Evolutionary conservation across 2,113 vertebrate genomes (phyloP).

Genomic region (Tachysurus vachellii): DNA sequence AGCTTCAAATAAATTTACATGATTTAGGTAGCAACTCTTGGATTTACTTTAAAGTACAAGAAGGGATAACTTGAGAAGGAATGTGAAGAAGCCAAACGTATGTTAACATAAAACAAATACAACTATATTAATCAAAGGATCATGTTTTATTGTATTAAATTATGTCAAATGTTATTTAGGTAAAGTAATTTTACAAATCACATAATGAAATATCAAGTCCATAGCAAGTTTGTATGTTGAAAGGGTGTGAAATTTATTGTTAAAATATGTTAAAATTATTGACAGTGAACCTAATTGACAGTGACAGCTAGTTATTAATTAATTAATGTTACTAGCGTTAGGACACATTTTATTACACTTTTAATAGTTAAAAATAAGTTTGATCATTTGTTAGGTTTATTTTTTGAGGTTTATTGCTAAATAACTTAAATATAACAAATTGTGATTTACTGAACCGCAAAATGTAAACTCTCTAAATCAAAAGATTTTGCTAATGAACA

Average conservation of each 20-base stretch:
- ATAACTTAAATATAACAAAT: not conserved
- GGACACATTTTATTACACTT: not conserved
- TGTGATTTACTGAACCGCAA: not conserved
- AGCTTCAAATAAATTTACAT: too few species aligned
- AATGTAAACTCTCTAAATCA: not conserved
- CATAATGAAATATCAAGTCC: not conserved
- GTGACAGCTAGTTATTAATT: not conserved
- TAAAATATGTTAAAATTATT: not conserved
- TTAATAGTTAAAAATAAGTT: not conserved
- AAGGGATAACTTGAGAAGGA: too few species aligned
- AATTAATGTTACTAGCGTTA: not conserved
- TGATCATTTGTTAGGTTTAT: not conserved
- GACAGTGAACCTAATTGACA: conserved; percentile 9
- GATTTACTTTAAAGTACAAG: too few species aligned
- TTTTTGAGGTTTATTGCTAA: not conserved
- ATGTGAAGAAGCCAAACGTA: too few species aligned
- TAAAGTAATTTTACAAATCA: not conserved
- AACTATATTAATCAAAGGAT: not conserved
- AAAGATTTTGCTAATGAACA: not conserved
- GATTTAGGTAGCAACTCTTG: too few species aligned
- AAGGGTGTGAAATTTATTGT: not conserved
- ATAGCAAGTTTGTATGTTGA: not conserved
- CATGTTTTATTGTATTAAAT: not conserved
- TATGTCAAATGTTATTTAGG: not conserved
- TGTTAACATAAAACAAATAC: too few species aligned